Conservation (phyloP, 2,113 vertebrate genomes). For the Suricata suricatta region DNA sequence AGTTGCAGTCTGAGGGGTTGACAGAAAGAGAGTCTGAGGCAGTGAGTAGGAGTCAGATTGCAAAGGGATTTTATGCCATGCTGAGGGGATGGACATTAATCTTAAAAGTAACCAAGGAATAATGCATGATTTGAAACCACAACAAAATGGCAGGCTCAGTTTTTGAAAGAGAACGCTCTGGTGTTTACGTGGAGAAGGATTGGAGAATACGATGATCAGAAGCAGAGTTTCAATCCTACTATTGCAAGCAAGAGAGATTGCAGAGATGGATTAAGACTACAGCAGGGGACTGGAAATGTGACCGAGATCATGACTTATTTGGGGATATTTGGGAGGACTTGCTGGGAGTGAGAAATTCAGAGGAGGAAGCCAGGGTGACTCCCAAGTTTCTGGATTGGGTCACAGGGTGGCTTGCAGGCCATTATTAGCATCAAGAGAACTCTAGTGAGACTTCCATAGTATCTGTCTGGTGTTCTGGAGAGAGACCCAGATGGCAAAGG, state of each 20-base stretch:
- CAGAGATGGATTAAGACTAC: not conserved
- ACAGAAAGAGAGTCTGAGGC: not conserved
- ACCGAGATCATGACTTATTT: not conserved
- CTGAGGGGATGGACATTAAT: not conserved
- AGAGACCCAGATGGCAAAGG: not conserved
- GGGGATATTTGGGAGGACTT: not conserved
- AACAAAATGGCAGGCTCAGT: not conserved
- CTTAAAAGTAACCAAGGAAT: not conserved
- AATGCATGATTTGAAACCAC: not conserved
- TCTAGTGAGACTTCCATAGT: not conserved
- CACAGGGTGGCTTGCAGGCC: not conserved
- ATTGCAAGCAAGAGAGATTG: not conserved
- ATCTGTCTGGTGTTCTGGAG: not conserved
- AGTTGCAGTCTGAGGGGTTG: not conserved
- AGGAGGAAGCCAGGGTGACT: not conserved
- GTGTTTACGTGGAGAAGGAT: not conserved
- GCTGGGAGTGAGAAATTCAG: not conserved
- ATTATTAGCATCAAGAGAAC: not conserved
- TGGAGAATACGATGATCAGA: not conserved
- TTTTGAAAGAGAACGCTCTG: not conserved
- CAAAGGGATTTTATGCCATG: not conserved
- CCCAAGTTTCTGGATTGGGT: not conserved
- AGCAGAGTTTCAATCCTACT: not conserved
- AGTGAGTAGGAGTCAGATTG: not conserved
- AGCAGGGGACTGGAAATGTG: not conserved